Conservation (phyloP, 2,113 vertebrate species). For the Cephalopholis sonnerati region DNA sequence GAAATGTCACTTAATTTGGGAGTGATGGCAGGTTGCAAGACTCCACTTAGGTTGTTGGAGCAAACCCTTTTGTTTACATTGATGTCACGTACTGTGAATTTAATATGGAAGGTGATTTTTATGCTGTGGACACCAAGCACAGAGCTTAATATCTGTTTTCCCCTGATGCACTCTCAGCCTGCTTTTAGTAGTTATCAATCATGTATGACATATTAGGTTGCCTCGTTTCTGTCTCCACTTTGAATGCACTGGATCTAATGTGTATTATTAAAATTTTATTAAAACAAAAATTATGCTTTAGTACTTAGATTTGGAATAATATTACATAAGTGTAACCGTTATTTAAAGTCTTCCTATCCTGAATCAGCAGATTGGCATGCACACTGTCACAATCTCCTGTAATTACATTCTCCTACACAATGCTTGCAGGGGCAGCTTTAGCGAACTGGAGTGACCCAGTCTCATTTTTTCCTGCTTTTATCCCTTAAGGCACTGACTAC, state of each 20-base stretch:
- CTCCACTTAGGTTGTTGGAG: neutral
- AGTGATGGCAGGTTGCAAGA: neutral
- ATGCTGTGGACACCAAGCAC: constrained; percentile 5
- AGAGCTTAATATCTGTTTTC: constrained; percentile 2
- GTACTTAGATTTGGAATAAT: constrained; percentile 9
- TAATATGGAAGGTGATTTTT: neutral
- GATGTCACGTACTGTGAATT: neutral
- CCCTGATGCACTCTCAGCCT: constrained; percentile 35
- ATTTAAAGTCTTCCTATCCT: constrained; percentile 16
- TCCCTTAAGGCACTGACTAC: constrained; percentile 53
- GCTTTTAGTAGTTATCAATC: constrained; percentile 56
- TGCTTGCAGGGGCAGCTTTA: constrained; percentile 26
- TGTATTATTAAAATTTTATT: constrained; percentile 37
- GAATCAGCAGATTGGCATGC: constrained; percentile 39
- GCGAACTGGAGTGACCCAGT: constrained; percentile 45
- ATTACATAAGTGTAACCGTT: constrained; percentile 4
- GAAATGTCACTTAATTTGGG: neutral
- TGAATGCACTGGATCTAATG: constrained; percentile 26
- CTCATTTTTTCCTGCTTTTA: constrained; percentile 45
- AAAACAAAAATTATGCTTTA: constrained; percentile 28
- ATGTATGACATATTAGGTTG: constrained; percentile 49
- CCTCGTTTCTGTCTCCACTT: constrained; percentile 21
- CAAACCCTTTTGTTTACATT: neutral
- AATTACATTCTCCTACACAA: constrained; percentile 45
- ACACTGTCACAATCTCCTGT: constrained; percentile 15